phyloP scores from a whole-genome alignment of 2,113 vertebrate genomes.

The Ancistrus triradiatus region DNA sequence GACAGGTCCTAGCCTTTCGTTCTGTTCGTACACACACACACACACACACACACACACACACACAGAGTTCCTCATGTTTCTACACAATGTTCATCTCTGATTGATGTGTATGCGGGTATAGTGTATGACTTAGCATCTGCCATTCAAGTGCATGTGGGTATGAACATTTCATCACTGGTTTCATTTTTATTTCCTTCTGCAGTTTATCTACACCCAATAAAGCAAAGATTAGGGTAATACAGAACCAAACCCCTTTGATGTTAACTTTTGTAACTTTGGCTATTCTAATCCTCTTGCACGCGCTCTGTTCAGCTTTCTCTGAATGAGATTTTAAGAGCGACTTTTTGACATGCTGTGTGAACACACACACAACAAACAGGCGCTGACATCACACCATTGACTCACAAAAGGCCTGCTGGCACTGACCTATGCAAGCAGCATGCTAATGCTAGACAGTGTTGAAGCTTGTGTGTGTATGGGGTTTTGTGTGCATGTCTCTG shows the following conservation, averaged over 20 bases:
- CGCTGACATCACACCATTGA: constrained; percentile 31
- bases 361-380: constrained; percentile 7
- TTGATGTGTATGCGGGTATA: neutral
- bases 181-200: neutral
- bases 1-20: constrained; percentile 2
- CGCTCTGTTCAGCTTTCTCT: neutral
- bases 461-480: constrained; percentile 26
- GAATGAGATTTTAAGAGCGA: constrained; percentile 12
- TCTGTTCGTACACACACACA: neutral
- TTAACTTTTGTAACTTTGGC: neutral
- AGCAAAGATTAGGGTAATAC: neutral
- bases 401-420: constrained; percentile 43
- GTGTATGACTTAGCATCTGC: neutral
- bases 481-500: neutral
- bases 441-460: constrained; percentile 31
- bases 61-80: neutral
- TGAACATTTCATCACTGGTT: neutral
- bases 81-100: neutral
- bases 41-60: too few relatives aligned
- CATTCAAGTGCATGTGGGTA: constrained; percentile 2
- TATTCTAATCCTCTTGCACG: neutral
- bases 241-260: neutral
- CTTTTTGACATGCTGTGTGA: constrained; percentile 9
- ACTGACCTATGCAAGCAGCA: constrained; percentile 42
- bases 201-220: neutral